Evolutionary conservation across 2,888 invertebrate species (phyloP).

Genomic region (Drosophila nr. perissopoda): DNA sequence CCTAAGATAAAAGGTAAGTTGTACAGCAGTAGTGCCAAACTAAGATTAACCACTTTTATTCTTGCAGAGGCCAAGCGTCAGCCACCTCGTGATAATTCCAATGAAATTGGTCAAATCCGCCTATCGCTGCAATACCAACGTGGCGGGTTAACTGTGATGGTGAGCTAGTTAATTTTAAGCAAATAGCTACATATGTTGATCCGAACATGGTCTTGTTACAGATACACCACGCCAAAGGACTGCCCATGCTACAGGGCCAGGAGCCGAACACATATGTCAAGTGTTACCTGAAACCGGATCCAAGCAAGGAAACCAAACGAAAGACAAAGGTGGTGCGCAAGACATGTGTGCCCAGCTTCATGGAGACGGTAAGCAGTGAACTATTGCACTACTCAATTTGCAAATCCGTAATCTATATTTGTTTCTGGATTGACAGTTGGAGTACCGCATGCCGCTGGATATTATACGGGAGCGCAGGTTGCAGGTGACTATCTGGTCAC

Average conservation of each 20-base stretch:
- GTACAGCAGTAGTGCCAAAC: neutral
- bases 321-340: slow-evolving; percentile 97
- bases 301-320: slow-evolving; percentile 95
- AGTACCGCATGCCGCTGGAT: slow-evolving; percentile 94
- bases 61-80: slow-evolving; percentile 76
- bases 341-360: slow-evolving; percentile 98
- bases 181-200: neutral
- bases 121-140: slow-evolving; percentile 91
- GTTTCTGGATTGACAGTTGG: slow-evolving; percentile 87
- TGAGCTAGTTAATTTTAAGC: slow-evolving; percentile 77
- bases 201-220: slow-evolving; percentile 32
- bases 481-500: slow-evolving; percentile 98
- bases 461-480: slow-evolving; percentile 90
- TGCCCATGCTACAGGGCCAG: slow-evolving; percentile 91
- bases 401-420: neutral
- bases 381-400: neutral
- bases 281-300: slow-evolving; percentile 96
- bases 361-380: slow-evolving; percentile 92
- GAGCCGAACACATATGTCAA: slow-evolving; percentile 96
- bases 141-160: slow-evolving; percentile 91
- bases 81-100: slow-evolving; percentile 82
- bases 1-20: slow-evolving; percentile 90
- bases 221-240: slow-evolving; percentile 94
- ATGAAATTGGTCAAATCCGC: slow-evolving; percentile 90
- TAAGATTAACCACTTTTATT: neutral